A percentile compares a stretch with the other conserved stretches of the same genome.
phyloP scores from a whole-genome alignment of 2,113 vertebrate species.

The Caranx ignobilis region DNA sequence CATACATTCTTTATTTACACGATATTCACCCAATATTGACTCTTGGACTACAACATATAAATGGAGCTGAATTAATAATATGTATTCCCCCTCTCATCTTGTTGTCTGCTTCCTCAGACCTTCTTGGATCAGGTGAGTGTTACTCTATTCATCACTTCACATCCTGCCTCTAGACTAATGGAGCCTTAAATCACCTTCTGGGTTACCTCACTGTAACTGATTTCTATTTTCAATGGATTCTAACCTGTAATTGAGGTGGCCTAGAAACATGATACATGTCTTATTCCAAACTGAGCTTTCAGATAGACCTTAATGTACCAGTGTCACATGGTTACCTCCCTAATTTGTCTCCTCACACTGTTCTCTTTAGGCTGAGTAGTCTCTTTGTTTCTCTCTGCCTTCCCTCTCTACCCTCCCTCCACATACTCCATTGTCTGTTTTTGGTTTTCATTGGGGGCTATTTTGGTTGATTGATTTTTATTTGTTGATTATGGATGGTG shows the following conservation, averaged over 20 bases:
- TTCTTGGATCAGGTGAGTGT: conserved; percentile 84
- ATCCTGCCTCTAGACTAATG: conserved; percentile 20
- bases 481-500: conserved; percentile 50
- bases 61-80: not conserved
- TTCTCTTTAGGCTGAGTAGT: conserved; percentile 76
- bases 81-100: not conserved
- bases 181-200: conserved; percentile 9
- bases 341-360: conserved; percentile 72
- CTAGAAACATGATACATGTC: conserved; percentile 24
- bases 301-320: conserved; percentile 18
- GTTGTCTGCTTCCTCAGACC: conserved; percentile 69
- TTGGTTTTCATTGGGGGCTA: conserved; percentile 74
- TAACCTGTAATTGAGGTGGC: conserved; percentile 27
- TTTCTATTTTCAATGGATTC: conserved; percentile 1
- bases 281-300: conserved; percentile 5
- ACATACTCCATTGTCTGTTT: conserved; percentile 77
- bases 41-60: not conserved
- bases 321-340: conserved; percentile 58
- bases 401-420: conserved; percentile 68
- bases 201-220: conserved; percentile 5
- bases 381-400: conserved; percentile 77
- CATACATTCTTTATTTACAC: not conserved
- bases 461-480: conserved; percentile 61
- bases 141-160: conserved; percentile 4
- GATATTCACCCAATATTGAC: not conserved